A percentile compares a stretch with the other conserved stretches of the same genome.
phyloP scores from a whole-genome alignment of 2,888 invertebrate genomes.

The Acrobeloides nanus region DNA sequence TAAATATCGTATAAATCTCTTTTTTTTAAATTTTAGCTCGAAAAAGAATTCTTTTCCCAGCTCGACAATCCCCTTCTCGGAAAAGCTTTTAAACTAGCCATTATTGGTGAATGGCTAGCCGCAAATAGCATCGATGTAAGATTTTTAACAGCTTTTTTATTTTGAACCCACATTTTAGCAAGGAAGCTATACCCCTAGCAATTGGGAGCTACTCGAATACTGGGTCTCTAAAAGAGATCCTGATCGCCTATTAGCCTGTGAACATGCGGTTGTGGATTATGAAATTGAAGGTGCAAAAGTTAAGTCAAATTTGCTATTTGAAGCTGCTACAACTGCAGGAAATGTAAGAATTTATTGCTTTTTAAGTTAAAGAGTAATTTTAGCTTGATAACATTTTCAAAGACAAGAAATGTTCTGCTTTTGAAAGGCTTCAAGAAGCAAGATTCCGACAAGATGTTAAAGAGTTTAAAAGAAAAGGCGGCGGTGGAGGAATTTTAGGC shows the following conservation, averaged over 20 bases:
- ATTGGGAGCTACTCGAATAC: conserved; percentile 50
- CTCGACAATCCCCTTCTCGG: conserved; percentile 51
- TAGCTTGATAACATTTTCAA: conserved; percentile 52
- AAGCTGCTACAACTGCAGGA: conserved; percentile 51
- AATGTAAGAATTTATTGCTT: conserved; percentile 19
- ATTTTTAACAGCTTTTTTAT: neutral
- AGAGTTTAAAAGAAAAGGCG: conserved; percentile 39
- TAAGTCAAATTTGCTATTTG: conserved; percentile 50
- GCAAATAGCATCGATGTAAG: conserved; percentile 47
- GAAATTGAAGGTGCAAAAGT: conserved; percentile 53
- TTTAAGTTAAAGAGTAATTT: neutral
- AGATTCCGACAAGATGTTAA: conserved; percentile 50
- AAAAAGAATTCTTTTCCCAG: conserved; percentile 50
- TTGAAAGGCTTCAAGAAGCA: conserved; percentile 47
- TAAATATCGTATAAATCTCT: neutral
- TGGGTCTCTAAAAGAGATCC: conserved; percentile 52
- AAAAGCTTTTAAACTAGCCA: conserved; percentile 50
- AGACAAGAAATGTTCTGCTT: conserved; percentile 50
- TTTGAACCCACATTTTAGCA: conserved; percentile 30
- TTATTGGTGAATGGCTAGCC: conserved; percentile 52
- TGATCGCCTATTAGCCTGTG: conserved; percentile 50
- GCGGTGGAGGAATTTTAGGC: conserved; percentile 26
- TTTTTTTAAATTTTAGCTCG: conserved; percentile 34
- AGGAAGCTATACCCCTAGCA: conserved; percentile 51
- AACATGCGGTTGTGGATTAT: conserved; percentile 51